phyloP scores from a whole-genome alignment of 2,797 vertebrate species.

The Melanotaenia boesemani region DNA sequence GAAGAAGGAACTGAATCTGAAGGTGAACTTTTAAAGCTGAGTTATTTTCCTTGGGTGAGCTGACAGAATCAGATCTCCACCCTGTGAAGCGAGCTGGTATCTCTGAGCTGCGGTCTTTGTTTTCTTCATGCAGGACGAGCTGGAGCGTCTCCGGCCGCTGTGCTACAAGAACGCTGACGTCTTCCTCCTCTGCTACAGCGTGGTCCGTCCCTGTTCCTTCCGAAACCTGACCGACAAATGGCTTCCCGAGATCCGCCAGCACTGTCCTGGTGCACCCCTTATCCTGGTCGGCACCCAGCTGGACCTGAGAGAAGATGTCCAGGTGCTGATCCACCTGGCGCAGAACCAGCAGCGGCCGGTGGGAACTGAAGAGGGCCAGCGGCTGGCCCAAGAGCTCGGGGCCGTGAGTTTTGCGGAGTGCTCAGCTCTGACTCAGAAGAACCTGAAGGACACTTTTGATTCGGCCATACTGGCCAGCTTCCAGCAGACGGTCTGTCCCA shows the following conservation, averaged over 20 bases:
- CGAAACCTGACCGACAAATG: conserved; percentile 85
- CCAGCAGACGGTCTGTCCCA: conserved; percentile 34
- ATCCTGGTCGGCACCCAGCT: conserved; percentile 92
- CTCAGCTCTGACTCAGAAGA: conserved; percentile 83
- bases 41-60: too few relatives aligned
- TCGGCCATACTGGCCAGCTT: conserved; percentile 77
- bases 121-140: conserved; percentile 65
- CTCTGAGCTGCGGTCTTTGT: neutral
- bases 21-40: too few relatives aligned
- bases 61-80: too few relatives aligned
- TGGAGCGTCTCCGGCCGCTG: conserved; percentile 87
- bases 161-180: conserved; percentile 90
- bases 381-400: conserved; percentile 86
- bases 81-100: too few relatives aligned
- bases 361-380: conserved; percentile 82
- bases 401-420: conserved; percentile 77
- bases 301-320: conserved; percentile 91
- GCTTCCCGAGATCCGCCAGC: conserved; percentile 88
- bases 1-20: too few relatives aligned
- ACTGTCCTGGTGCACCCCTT: conserved; percentile 87
- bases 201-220: conserved; percentile 89
- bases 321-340: conserved; percentile 90
- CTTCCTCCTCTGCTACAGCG: conserved; percentile 94
- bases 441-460: conserved; percentile 82
- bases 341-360: conserved; percentile 88